phyloP scores from a whole-genome alignment of 2,113 vertebrate species.

The Lycaon pictus region DNA sequence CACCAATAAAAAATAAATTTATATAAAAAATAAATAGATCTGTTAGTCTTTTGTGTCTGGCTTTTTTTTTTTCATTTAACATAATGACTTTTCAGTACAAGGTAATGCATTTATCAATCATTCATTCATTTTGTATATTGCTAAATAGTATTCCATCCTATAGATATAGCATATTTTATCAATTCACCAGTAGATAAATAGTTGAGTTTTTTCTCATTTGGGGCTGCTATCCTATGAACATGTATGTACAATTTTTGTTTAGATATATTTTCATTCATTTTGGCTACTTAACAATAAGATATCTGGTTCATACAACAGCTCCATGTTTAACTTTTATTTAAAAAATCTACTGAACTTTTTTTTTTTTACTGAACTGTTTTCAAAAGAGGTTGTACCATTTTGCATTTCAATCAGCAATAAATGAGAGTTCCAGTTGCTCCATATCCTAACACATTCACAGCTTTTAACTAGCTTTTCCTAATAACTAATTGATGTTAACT shows the following conservation, averaged over 20 bases:
- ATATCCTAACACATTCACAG: background rate
- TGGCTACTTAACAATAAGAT: background rate
- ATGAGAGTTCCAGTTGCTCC: background rate
- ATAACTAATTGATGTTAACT: background rate
- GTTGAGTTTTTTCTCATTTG: background rate
- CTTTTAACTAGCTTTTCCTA: constrained; percentile 7
- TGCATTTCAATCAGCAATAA: background rate
- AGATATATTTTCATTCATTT: background rate
- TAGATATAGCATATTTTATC: background rate
- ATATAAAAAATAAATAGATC: background rate
- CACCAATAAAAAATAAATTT: no score
- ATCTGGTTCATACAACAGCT: background rate
- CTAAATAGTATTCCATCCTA: background rate
- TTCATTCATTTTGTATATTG: background rate
- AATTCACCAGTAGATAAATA: background rate
- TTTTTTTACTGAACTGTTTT: background rate
- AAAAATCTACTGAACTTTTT: background rate
- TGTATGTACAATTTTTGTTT: background rate
- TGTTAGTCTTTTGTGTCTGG: background rate
- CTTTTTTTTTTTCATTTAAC: background rate
- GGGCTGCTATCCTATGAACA: background rate
- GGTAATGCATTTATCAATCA: background rate
- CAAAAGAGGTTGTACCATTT: background rate
- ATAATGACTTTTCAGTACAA: background rate
- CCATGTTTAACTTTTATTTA: background rate